These are phyloP conservation scores for Oreochromis niloticus DNA, from an alignment of 2,113 vertebrate species.

Conservation along the genomic window DNA sequence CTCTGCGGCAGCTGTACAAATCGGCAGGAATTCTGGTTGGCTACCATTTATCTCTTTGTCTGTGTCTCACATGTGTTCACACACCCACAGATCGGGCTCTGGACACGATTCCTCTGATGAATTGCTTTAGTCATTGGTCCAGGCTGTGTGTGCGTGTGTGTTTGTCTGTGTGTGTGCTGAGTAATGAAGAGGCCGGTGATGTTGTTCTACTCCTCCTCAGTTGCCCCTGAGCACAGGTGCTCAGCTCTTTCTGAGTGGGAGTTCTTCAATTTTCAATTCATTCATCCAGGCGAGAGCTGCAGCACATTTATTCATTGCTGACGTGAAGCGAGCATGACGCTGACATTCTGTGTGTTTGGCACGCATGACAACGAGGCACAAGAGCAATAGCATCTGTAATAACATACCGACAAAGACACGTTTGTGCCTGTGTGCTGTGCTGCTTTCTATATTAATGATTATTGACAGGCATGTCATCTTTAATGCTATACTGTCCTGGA, in stretches of 20 bases:
- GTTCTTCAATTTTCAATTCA: conserved; percentile 26
- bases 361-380: background rate
- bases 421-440: background rate
- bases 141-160: background rate
- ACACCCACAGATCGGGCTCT: conserved; percentile 13
- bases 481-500: background rate
- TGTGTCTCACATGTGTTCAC: conserved; percentile 10
- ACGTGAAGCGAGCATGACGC: background rate
- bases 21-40: background rate
- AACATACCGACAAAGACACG: background rate
- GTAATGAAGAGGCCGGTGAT: conserved; percentile 34
- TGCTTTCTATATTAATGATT: background rate
- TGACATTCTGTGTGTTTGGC: background rate
- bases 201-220: conserved; percentile 21
- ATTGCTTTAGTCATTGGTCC: conserved; percentile 23
- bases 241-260: conserved; percentile 27
- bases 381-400: background rate
- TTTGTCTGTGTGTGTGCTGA: conserved; percentile 15
- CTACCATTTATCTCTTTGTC: conserved; percentile 18
- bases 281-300: conserved; percentile 24
- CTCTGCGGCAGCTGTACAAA: background rate
- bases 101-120: conserved; percentile 29
- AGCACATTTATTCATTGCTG: background rate
- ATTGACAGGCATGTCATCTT: conserved; percentile 9
- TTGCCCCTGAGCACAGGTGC: conserved; percentile 20